phyloP scores from a whole-genome alignment of 2,113 vertebrate species.

The Fulica atra region DNA sequence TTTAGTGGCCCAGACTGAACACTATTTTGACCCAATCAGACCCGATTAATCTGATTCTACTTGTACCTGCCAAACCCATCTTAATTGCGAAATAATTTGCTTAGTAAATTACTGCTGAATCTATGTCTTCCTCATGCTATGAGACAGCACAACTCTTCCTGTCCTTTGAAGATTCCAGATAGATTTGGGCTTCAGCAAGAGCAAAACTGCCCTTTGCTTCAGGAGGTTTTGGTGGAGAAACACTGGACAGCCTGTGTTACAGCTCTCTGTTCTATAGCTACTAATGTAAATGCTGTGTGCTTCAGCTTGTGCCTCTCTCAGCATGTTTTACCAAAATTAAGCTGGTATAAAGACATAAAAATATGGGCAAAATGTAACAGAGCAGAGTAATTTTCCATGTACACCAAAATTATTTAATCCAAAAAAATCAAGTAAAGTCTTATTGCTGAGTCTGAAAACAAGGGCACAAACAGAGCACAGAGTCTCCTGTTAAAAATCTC shows the following conservation, averaged over 20 bases:
- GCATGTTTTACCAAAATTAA: not conserved
- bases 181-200: not conserved
- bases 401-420: not conserved
- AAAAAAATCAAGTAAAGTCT: not conserved
- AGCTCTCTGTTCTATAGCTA: not conserved
- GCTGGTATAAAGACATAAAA: not conserved
- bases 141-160: not conserved
- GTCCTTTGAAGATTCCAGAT: not conserved
- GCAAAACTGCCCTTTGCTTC: not conserved
- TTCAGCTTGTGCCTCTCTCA: not conserved
- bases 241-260: not conserved
- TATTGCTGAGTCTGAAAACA: not conserved
- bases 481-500: not conserved
- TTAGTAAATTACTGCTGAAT: not conserved
- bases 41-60: not conserved
- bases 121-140: not conserved
- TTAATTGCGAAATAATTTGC: not conserved
- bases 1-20: not conserved
- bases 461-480: not conserved
- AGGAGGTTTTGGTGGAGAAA: not conserved
- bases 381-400: not conserved
- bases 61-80: not conserved
- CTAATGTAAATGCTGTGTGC: not conserved
- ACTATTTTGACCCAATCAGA: not conserved
- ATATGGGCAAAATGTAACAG: not conserved